These are phyloP conservation scores for Leptarthrus brevirostris DNA, from an alignment of 2,888 invertebrate genomes.

Conservation along the genomic window DNA sequence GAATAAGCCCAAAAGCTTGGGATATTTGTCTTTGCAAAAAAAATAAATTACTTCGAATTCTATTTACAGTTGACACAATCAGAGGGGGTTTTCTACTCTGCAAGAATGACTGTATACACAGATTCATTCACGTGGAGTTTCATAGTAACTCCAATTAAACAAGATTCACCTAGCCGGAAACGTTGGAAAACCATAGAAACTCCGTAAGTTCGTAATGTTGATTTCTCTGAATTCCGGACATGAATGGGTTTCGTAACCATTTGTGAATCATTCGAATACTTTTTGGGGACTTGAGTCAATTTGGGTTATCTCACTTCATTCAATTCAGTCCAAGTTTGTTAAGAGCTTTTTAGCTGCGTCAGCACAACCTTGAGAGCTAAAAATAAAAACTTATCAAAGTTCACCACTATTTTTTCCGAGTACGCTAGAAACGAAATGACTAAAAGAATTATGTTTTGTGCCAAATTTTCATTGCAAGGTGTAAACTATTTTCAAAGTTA, in stretches of 20 bases:
- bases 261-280: background rate
- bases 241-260: background rate
- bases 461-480: no score
- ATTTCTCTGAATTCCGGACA: background rate
- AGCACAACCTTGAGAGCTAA: slow-evolving; percentile 21
- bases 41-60: no score
- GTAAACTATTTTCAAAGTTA: no score
- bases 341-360: slow-evolving; percentile 19
- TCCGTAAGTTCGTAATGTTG: background rate
- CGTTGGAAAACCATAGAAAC: background rate
- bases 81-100: background rate
- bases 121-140: background rate
- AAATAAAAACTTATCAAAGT: slow-evolving; percentile 34
- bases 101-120: background rate
- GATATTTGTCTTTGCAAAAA: no score
- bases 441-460: no score
- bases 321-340: slow-evolving; percentile 33
- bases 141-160: background rate
- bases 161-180: background rate
- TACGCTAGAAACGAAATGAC: background rate
- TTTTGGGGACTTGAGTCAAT: background rate
- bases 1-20: background rate
- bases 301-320: background rate
- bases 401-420: slow-evolving; percentile 30
- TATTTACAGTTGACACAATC: background rate